Evolutionary conservation across 2,888 invertebrate species (phyloP).

Genomic region (Dyspetes luteomarginatus): DNA sequence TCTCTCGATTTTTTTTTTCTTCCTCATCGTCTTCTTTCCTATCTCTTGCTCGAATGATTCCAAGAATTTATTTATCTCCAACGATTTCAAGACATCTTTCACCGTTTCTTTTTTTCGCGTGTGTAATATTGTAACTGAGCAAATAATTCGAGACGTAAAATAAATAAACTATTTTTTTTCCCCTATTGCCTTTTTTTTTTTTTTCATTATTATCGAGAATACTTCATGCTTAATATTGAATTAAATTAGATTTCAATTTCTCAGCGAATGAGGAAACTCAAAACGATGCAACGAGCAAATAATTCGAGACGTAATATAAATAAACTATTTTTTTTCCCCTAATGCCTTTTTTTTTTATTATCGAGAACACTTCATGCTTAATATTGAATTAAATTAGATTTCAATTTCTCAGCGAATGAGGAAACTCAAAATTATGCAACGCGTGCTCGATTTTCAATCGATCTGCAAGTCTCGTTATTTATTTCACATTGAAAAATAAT

Average conservation of each 20-base stretch:
- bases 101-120: neutral
- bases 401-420: neutral
- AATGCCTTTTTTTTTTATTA: too few relatives aligned
- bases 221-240: neutral
- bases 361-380: neutral
- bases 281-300: neutral
- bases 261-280: neutral
- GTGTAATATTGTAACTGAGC: neutral
- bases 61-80: slow-evolving; percentile 48
- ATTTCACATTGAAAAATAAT: neutral
- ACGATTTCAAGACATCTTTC: neutral
- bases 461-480: neutral
- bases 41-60: neutral
- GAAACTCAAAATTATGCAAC: neutral
- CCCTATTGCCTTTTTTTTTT: too few relatives aligned
- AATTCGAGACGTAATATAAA: neutral
- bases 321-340: too few relatives aligned
- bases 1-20: neutral
- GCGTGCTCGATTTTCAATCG: neutral
- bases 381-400: slow-evolving; percentile 2
- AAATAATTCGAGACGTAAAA: neutral
- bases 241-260: neutral
- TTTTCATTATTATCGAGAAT: neutral
- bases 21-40: neutral
- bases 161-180: too few relatives aligned